phyloP scores from a whole-genome alignment of 2,113 vertebrate species.

The Tricholaema leucomelas region DNA sequence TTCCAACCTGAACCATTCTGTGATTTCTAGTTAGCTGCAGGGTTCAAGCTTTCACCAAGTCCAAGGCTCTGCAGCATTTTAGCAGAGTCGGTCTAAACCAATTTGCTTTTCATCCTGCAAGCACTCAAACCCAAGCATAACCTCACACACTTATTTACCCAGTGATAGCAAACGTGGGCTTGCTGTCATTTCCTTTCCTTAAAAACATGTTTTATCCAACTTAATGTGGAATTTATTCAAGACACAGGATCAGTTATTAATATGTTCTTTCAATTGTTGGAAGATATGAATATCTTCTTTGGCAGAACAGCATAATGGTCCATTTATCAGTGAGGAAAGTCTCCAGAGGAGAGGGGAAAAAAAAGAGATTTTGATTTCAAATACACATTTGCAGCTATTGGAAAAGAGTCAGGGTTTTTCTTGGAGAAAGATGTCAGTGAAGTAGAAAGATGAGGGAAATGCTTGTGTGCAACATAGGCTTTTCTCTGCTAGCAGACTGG shows the following conservation, averaged over 20 bases:
- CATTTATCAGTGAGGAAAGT: neutral
- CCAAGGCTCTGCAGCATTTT: neutral
- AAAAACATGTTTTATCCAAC: slow-evolving; percentile 1
- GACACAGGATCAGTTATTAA: slow-evolving; percentile 39
- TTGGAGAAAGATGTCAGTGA: slow-evolving; percentile 21
- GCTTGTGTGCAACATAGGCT: slow-evolving; percentile 5
- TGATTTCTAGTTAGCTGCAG: neutral
- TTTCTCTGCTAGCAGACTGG: slow-evolving; percentile 22
- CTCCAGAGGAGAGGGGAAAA: neutral
- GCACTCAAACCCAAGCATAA: neutral
- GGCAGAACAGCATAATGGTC: slow-evolving; percentile 7
- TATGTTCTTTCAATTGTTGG: slow-evolving; percentile 46
- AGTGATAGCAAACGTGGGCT: neutral
- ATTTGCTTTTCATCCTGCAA: neutral
- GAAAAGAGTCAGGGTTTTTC: slow-evolving; percentile 10
- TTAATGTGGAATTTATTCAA: slow-evolving; percentile 27
- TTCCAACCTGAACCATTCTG: too few species aligned
- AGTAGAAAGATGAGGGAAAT: slow-evolving; percentile 33
- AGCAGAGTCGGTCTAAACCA: neutral
- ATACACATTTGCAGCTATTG: neutral
- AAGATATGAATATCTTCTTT: slow-evolving; percentile 49
- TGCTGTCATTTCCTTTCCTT: slow-evolving; percentile 3
- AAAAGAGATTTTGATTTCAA: neutral
- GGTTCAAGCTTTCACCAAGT: neutral
- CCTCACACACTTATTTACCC: neutral